Evolutionary conservation across 2,797 vertebrate species (phyloP).

Genomic region (Sphenodon punctatus): DNA sequence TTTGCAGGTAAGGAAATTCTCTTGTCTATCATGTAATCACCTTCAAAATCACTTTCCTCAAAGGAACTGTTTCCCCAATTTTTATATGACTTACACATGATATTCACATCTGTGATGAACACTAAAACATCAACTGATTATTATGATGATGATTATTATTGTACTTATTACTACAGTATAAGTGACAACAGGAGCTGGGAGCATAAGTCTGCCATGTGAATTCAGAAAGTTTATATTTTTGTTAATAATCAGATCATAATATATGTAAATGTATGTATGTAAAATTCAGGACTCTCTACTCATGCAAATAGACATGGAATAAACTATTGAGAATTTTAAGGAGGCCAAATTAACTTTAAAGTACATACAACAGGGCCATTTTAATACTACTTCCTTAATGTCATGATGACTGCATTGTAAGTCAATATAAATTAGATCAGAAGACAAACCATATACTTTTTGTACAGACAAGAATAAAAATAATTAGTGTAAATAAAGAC

Average conservation of each 20-base stretch:
- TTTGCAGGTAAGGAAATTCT: background rate
- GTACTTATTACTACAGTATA: too few species aligned
- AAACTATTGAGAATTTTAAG: background rate
- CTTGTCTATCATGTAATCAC: background rate
- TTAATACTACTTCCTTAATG: background rate
- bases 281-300: background rate
- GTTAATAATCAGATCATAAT: too few species aligned
- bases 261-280: too few species aligned
- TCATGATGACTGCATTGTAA: background rate
- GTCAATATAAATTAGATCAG: background rate
- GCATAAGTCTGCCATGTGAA: too few species aligned
- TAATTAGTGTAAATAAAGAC: background rate
- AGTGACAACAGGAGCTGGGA: too few species aligned
- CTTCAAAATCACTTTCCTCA: background rate
- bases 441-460: background rate
- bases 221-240: too few species aligned
- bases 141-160: too few species aligned
- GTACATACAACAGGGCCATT: background rate
- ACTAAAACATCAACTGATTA: too few species aligned
- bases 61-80: background rate
- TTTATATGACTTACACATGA: too few species aligned
- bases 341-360: background rate
- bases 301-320: background rate
- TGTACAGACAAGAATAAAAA: background rate
- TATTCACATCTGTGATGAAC: too few species aligned